Conservation (phyloP, 2,797 vertebrate genomes). For the Leptodactylus fallax region DNA sequence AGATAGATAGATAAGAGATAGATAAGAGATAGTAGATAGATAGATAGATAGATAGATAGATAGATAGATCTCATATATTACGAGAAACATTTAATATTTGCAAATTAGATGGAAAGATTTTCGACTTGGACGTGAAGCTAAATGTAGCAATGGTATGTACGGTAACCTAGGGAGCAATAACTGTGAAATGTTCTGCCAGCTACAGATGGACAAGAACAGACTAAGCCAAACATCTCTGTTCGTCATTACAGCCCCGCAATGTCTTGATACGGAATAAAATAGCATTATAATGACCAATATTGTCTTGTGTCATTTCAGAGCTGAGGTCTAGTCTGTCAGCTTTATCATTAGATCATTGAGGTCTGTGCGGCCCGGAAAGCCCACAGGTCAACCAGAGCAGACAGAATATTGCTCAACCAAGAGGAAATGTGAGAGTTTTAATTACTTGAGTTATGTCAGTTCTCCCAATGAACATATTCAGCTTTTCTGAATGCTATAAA, state of each 20-base stretch:
- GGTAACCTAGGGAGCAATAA: background rate
- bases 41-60: too few relatives aligned
- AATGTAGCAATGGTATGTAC: background rate
- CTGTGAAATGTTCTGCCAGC: background rate
- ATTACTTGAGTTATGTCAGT: background rate
- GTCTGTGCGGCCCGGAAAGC: background rate
- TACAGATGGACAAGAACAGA: background rate
- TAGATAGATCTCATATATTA: too few relatives aligned
- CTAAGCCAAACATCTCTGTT: background rate
- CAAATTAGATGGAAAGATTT: background rate
- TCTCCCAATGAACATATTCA: too few relatives aligned
- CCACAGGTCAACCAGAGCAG: background rate
- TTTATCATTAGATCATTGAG: background rate
- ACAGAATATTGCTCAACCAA: background rate
- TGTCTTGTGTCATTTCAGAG: background rate
- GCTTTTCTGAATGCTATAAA: too few relatives aligned
- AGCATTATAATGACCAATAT: background rate
- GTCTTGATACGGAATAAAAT: background rate
- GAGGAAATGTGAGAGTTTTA: background rate
- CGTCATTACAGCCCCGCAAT: background rate
- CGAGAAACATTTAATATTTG: too few relatives aligned
- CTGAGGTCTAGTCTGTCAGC: background rate
- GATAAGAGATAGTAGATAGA: too few relatives aligned
- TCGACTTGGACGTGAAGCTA: background rate
- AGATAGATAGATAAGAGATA: too few relatives aligned